Evolutionary conservation across 2,888 invertebrate species (phyloP).

Genomic region (Lottia gigantea): DNA sequence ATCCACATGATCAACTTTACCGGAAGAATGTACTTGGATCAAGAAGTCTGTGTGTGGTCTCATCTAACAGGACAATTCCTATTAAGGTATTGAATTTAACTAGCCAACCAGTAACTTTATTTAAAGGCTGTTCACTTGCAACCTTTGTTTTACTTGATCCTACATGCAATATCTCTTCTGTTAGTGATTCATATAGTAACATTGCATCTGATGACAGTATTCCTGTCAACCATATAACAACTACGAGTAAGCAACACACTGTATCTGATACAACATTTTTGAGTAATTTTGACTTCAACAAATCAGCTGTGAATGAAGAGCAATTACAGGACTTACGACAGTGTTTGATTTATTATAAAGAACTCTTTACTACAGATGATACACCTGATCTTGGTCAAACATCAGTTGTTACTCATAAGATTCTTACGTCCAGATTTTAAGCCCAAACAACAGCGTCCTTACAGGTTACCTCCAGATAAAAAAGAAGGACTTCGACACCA

Average conservation of each 20-base stretch:
- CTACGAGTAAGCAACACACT: too few species aligned
- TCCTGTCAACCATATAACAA: background rate
- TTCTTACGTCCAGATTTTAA: background rate
- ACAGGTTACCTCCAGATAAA: slow-evolving; percentile 27
- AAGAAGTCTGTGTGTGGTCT: background rate
- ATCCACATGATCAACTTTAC: background rate
- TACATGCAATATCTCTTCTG: background rate
- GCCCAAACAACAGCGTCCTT: slow-evolving; percentile 14
- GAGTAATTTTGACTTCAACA: background rate
- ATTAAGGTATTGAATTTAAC: slow-evolving; percentile 1
- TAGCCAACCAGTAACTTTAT: background rate
- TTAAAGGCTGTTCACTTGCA: background rate
- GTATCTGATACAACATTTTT: background rate
- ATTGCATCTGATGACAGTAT: background rate
- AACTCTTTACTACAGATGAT: background rate
- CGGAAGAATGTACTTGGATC: slow-evolving; percentile 1
- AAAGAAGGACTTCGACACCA: slow-evolving; percentile 24
- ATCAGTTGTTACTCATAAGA: slow-evolving; percentile 4
- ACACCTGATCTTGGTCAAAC: background rate
- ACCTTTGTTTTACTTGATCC: background rate
- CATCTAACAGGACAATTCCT: background rate
- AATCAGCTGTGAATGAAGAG: background rate
- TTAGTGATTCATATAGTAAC: background rate
- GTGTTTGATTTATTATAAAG: background rate
- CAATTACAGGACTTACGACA: background rate